These are phyloP conservation scores for Cotesia congregata DNA, from an alignment of 2,888 invertebrate genomes.

Conservation along the genomic window DNA sequence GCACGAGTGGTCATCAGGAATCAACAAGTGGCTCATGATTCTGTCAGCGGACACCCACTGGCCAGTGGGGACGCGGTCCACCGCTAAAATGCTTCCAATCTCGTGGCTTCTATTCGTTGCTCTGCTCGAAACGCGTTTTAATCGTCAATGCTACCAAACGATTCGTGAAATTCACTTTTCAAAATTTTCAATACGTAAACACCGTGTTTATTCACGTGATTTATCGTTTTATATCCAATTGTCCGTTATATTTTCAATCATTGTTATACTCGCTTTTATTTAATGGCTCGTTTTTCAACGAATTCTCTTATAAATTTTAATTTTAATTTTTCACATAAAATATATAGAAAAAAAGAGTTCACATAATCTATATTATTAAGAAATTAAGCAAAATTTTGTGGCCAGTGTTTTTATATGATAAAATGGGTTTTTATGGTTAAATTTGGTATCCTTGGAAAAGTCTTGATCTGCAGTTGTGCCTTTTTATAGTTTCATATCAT, in stretches of 20 bases:
- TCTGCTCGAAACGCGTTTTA: slow-evolving; percentile 31
- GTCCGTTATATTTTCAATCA: no score
- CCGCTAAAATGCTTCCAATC: slow-evolving; percentile 57
- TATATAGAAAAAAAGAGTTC: no score
- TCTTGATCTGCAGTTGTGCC: no score
- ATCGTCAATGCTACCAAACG: slow-evolving; percentile 22
- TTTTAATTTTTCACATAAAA: no score
- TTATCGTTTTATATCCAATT: not conserved
- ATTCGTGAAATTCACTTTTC: slow-evolving; percentile 12
- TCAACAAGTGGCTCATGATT: slow-evolving; percentile 69
- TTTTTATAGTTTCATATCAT: no score
- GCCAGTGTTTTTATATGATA: no score
- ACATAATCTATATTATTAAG: no score
- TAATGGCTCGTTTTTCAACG: not conserved
- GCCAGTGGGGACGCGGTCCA: slow-evolving; percentile 52
- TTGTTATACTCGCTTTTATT: not conserved
- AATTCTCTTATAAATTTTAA: not conserved
- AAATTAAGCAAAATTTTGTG: no score
- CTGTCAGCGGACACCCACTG: slow-evolving; percentile 59
- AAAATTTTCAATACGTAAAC: not conserved
- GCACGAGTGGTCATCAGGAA: slow-evolving; percentile 60
- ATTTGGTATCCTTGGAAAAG: no score
- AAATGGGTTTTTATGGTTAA: no score
- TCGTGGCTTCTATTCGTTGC: slow-evolving; percentile 40
- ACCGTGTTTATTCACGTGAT: not conserved